Base-by-base conservation (phyloP, 2,797 vertebrate genomes). In the Pygocentrus nattereri region DNA sequence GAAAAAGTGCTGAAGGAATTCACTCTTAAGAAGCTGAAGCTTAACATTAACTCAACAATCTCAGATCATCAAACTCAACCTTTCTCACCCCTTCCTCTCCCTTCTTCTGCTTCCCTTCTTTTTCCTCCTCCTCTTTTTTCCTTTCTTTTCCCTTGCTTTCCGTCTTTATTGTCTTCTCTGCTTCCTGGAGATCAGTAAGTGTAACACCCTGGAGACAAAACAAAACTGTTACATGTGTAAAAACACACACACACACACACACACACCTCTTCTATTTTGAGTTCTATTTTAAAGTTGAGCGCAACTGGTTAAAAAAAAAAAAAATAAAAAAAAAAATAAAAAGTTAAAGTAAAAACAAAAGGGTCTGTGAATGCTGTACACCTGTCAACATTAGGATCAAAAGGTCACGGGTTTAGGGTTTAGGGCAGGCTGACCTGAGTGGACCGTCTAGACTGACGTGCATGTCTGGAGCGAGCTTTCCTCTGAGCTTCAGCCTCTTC, bases 401-500 rank as follows among this genome's bases (percentile, higher is more conserved):
- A n/a, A 80, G 41, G 71, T 76, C 30, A 47, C 13, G 8, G 30
- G 15, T 18, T 25, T 19, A 1, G 8, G 30, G 15, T 18, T 25
- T 19, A 1, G 38, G 31, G 16, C 0, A 31, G 50, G 13, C n/a
- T 52, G 84, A 96, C 96, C 94, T 96, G 96, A 86, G 96, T 96
- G 79, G 96, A 96, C 50, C 96, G 93, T 47, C 96, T 94, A 85
- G 95, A 96, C 85, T 96, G 96, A 13, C 96, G 92, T 0, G 95
- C 95, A 0, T 96, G 95, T 78, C 95, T 89, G 82, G 96, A 96
- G 62, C 94, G 93, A 71, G 96, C 96, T 87, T 96, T 96, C 67
- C 96, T 94, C 88, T 96, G 96, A 0, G 96, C 95, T 89, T 96
- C 96, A 0, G 96, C 94, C 85, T 96, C 96, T 84, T 96, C 95